Evolutionary conservation across 2,113 vertebrate species (phyloP).

Genomic region (Plotosus lineatus): DNA sequence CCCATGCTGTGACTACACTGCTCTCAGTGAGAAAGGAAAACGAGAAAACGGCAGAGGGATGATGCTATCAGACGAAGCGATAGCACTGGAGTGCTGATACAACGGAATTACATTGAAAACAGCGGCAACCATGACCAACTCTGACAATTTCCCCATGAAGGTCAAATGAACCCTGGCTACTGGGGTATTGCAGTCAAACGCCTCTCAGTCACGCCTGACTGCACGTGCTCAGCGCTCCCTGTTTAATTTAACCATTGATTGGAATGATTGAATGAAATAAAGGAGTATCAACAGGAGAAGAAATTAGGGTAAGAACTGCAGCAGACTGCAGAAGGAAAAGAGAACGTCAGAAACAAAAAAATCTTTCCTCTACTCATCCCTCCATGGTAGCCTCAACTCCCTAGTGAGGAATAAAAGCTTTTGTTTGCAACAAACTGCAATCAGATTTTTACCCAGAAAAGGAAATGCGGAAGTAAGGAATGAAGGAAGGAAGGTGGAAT

Average conservation of each 20-base stretch:
- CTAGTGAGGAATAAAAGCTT: conserved; percentile 47
- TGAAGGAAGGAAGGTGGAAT: conserved; percentile 21
- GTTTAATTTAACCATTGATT: conserved; percentile 53
- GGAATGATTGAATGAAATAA: conserved; percentile 36
- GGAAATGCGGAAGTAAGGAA: conserved; percentile 21
- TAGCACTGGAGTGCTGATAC: conserved; percentile 27
- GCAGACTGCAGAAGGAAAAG: conserved; percentile 24
- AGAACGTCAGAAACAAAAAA: conserved; percentile 42
- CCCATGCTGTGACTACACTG: conserved; percentile 37
- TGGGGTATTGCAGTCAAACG: conserved; percentile 9
- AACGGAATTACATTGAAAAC: conserved; percentile 42
- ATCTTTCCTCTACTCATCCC: conserved; percentile 50
- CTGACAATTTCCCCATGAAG: conserved; percentile 41
- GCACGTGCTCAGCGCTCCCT: conserved; percentile 39
- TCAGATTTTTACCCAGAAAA: conserved; percentile 21
- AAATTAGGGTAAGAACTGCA: conserved; percentile 23
- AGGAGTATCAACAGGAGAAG: conserved; percentile 17
- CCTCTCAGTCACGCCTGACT: not conserved
- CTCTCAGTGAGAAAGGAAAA: conserved; percentile 37
- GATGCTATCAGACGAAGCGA: conserved; percentile 47
- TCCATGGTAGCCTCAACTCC: conserved; percentile 39
- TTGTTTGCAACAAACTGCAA: conserved; percentile 45
- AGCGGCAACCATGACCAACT: conserved; percentile 30
- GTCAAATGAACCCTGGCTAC: conserved; percentile 41
- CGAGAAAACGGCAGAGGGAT: conserved; percentile 38